phyloP scores from a whole-genome alignment of 2,888 invertebrate species.

The Conistra vaccinii region DNA sequence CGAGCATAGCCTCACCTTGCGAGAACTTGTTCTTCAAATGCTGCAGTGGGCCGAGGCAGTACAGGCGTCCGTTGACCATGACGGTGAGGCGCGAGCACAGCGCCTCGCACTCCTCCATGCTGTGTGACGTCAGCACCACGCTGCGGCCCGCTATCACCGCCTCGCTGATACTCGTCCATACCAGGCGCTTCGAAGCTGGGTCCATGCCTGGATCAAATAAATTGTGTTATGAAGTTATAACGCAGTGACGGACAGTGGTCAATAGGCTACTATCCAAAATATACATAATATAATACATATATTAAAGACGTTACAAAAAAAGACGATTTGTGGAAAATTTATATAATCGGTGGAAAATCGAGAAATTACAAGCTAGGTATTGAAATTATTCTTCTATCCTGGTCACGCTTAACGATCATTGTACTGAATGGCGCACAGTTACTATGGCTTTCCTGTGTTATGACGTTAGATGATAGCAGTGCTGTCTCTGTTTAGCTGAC shows the following conservation, averaged over 20 bases:
- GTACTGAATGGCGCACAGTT: not conserved
- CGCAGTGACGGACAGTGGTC: not conserved
- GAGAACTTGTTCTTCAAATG: conserved; percentile 89
- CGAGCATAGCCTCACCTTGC: conserved; percentile 86
- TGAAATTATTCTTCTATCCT: not conserved
- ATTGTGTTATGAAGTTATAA: not conserved
- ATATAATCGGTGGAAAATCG: not conserved
- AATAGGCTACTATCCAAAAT: not conserved
- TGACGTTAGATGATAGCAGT: not conserved
- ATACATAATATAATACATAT: not conserved
- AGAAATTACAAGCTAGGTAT: not conserved
- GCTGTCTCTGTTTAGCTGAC: not conserved
- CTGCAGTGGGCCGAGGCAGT: conserved; percentile 93
- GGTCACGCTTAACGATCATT: not conserved
- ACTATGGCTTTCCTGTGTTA: not conserved
- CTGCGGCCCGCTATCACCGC: conserved; percentile 93
- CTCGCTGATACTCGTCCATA: conserved; percentile 93
- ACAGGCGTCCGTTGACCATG: conserved; percentile 94
- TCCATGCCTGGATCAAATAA: conserved; percentile 92
- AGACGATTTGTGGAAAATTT: not conserved
- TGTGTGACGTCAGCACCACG: conserved; percentile 92
- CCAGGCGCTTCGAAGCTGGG: conserved; percentile 94
- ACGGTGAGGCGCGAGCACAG: conserved; percentile 94
- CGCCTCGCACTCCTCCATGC: conserved; percentile 96
- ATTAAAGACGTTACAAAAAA: not conserved